Percentiles rank a stretch among this genome's conserved stretches.
Conservation (phyloP, 2,797 vertebrate genomes). For the Orestias chungarensis region DNA sequence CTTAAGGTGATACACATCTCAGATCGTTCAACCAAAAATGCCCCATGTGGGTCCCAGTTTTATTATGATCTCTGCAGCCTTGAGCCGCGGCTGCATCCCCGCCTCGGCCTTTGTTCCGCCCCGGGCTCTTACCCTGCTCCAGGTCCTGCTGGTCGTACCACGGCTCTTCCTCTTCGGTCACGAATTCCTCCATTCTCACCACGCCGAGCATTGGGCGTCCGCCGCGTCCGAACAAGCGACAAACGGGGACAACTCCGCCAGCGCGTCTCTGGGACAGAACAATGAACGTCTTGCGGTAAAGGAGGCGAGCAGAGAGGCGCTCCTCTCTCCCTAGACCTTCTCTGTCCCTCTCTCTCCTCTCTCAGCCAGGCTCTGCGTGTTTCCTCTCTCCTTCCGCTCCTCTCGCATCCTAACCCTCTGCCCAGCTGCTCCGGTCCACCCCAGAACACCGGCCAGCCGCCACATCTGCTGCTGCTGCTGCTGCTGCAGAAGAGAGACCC, state of each 20-base stretch:
- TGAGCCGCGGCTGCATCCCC: no score
- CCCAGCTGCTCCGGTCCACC: slow-evolving; percentile 50
- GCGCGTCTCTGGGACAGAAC: slow-evolving; percentile 29
- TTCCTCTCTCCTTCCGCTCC: slow-evolving; percentile 52
- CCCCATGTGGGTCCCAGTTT: no score
- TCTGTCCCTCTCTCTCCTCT: neutral
- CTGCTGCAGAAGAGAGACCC: no score
- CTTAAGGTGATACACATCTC: neutral
- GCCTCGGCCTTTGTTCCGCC: slow-evolving; percentile 54
- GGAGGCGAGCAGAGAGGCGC: slow-evolving; percentile 9
- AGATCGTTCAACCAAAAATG: neutral
- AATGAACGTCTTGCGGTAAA: slow-evolving; percentile 37
- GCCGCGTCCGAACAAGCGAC: neutral
- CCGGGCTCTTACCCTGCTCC: slow-evolving; percentile 87
- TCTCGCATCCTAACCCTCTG: slow-evolving; percentile 40
- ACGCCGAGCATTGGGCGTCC: slow-evolving; percentile 77
- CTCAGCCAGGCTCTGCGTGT: slow-evolving; percentile 26
- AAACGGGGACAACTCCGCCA: slow-evolving; percentile 3
- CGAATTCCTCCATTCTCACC: slow-evolving; percentile 91
- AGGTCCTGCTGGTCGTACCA: slow-evolving; percentile 97
- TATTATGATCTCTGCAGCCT: no score
- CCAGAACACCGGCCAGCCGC: slow-evolving; percentile 31
- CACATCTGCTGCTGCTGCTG: neutral
- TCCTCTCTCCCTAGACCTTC: neutral
- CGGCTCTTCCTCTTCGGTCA: slow-evolving; percentile 91